Percentiles rank a stretch among this genome's conserved stretches.
Evolutionary conservation across 2,888 invertebrate genomes (phyloP).

Genomic region (Ormyrus thymus): DNA sequence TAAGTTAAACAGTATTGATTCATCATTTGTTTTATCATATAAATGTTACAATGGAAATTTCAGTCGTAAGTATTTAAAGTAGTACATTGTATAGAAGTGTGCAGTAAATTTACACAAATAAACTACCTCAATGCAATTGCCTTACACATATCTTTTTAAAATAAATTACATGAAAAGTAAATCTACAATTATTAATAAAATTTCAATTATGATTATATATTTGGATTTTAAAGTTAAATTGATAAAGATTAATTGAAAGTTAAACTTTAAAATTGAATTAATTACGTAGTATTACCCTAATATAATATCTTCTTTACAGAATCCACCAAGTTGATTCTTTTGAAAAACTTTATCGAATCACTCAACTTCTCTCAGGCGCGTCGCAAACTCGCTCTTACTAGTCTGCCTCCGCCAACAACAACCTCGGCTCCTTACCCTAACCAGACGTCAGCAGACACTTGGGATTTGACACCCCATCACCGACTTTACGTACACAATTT

Average conservation of each 20-base stretch:
- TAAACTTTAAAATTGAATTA: too few species aligned
- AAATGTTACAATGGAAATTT: constrained; percentile 63
- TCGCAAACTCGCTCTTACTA: constrained; percentile 49
- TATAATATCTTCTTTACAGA: constrained; percentile 71
- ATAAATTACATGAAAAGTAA: too few species aligned
- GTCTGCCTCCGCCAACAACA: neutral
- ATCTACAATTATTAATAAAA: too few species aligned
- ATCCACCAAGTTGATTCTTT: constrained; percentile 75
- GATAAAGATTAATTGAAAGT: neutral
- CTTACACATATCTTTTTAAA: too few species aligned
- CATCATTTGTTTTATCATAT: constrained; percentile 63
- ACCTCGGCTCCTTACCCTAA: constrained; percentile 31
- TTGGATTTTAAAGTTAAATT: too few species aligned
- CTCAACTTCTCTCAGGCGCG: constrained; percentile 69
- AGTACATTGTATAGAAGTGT: neutral
- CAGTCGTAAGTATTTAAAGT: constrained; percentile 60
- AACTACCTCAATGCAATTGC: too few species aligned
- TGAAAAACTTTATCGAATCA: constrained; percentile 74
- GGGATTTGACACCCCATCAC: constrained; percentile 65
- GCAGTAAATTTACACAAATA: too few species aligned
- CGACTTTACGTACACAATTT: constrained; percentile 82
- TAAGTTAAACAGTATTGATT: constrained; percentile 63
- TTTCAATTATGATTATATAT: too few species aligned
- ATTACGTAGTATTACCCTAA: neutral
- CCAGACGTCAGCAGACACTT: constrained; percentile 57